Conservation (phyloP, 1,140 invertebrate genomes). For the Drosophila cardini region DNA sequence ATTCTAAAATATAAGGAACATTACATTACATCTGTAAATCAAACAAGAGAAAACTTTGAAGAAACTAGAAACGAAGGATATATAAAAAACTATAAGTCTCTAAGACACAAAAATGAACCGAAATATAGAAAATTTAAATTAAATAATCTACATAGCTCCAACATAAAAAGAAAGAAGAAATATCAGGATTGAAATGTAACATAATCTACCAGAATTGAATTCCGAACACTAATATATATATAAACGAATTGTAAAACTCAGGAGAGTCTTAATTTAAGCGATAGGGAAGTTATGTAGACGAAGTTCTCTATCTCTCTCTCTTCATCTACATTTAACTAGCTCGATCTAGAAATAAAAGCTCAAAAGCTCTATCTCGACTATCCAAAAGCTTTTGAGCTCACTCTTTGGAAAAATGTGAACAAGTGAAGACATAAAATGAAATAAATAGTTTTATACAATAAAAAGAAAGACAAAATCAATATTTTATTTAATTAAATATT, state of each 20-base stretch:
- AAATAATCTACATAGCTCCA: conserved; percentile 29
- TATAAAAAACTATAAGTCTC: conserved; percentile 43
- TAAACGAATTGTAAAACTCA: conserved; percentile 2
- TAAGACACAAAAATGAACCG: conserved; percentile 47
- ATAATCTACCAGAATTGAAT: conserved; percentile 3
- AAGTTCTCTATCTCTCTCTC: background rate
- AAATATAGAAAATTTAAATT: conserved; percentile 34
- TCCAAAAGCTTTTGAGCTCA: too few species aligned
- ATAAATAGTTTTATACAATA: too few species aligned
- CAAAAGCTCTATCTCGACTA: too few species aligned
- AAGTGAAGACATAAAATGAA: too few species aligned
- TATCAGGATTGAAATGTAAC: conserved; percentile 14
- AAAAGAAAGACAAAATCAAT: too few species aligned
- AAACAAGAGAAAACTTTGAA: conserved; percentile 19
- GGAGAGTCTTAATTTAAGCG: conserved; percentile 7
- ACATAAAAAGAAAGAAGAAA: conserved; percentile 24
- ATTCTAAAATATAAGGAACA: background rate
- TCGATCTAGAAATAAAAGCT: background rate
- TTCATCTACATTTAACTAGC: background rate
- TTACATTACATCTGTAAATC: conserved; percentile 15
- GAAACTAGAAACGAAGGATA: too few species aligned
- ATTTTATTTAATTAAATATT: too few species aligned
- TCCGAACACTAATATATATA: background rate
- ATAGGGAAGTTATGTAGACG: conserved; percentile 2
- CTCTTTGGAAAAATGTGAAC: too few species aligned